phyloP scores from a whole-genome alignment of 2,888 invertebrate genomes.

The Brachypalpus laphriformis region DNA sequence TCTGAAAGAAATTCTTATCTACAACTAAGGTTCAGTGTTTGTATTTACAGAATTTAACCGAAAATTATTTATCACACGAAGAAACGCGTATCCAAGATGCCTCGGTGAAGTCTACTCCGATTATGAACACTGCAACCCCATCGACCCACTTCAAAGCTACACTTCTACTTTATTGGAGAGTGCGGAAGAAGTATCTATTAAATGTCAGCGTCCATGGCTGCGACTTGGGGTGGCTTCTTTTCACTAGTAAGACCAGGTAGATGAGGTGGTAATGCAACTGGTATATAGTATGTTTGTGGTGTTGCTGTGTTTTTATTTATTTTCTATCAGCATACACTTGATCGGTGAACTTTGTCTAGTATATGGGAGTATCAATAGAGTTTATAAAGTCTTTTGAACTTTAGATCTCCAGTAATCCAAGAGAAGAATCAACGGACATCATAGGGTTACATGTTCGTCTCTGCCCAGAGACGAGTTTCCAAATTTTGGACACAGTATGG shows the following conservation, averaged over 20 bases:
- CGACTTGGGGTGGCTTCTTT: conserved; percentile 42
- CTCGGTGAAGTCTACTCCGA: conserved; percentile 35
- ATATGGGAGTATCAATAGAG: neutral
- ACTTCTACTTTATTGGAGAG: conserved; percentile 17
- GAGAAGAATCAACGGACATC: too few relatives aligned
- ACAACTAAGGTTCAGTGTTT: neutral
- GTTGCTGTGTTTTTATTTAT: neutral
- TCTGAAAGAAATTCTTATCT: conserved; percentile 44
- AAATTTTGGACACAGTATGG: too few relatives aligned
- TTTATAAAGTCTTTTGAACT: neutral
- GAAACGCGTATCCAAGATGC: conserved; percentile 18
- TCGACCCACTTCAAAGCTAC: conserved; percentile 23
- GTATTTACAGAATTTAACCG: conserved; percentile 31
- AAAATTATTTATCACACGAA: conserved; percentile 30
- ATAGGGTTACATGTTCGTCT: too few relatives aligned
- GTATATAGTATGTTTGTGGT: conserved; percentile 8
- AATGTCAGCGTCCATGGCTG: conserved; percentile 25
- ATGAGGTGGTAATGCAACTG: conserved; percentile 27
- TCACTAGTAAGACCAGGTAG: conserved; percentile 40
- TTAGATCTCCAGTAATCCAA: too few relatives aligned
- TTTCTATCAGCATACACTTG: conserved; percentile 33
- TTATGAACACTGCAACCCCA: conserved; percentile 46
- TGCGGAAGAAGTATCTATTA: conserved; percentile 61
- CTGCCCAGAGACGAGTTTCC: too few relatives aligned
- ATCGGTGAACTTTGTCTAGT: neutral